These are phyloP conservation scores for Silurus aristotelis DNA, from an alignment of 2,797 vertebrate genomes.

Conservation along the genomic window DNA sequence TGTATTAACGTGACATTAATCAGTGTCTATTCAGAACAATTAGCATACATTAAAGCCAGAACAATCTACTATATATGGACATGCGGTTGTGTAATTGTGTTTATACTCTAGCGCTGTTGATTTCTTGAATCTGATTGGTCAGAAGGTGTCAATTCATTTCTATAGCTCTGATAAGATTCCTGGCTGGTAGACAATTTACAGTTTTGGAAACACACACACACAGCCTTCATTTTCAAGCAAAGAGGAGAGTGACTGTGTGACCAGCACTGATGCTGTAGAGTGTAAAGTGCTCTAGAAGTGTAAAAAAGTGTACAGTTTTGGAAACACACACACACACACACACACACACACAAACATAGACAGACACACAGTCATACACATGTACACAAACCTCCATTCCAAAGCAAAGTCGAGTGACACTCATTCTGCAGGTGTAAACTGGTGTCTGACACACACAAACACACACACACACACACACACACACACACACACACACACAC, in stretches of 20 bases:
- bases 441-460: neutral
- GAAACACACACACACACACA: neutral
- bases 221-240: no score
- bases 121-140: neutral
- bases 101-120: neutral
- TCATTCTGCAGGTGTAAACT: no score
- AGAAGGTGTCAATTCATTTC: neutral
- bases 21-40: slow-evolving; percentile 40
- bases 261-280: no score
- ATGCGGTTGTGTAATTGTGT: neutral
- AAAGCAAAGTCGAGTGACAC: neutral
- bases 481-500: neutral
- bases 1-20: slow-evolving; percentile 47
- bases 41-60: slow-evolving; percentile 44
- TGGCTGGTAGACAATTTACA: neutral
- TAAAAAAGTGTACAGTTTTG: no score
- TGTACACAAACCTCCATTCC: neutral
- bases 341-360: neutral
- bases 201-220: no score
- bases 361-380: no score
- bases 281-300: no score
- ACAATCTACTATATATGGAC: neutral
- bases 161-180: neutral
- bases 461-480: neutral
- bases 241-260: no score